Base-by-base conservation (phyloP, 2,797 vertebrate species). In the Myotis pilosus region DNA sequence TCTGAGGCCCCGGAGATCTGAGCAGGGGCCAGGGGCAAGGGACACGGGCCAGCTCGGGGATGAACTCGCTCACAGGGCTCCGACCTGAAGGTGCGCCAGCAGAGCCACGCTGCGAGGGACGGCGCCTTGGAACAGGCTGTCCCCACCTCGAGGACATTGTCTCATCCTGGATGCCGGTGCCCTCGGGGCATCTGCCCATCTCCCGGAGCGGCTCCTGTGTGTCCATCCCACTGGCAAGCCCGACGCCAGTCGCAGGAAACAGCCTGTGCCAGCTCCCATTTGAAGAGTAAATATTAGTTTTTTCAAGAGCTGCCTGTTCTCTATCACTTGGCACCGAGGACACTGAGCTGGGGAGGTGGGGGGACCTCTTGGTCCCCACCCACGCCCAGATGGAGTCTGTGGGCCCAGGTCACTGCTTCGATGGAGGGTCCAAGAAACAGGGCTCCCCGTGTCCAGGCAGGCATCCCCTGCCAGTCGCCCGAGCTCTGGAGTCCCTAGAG, bases 261-360 rank as follows among this genome's bases (percentile, higher is more conserved):
- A 44, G 87, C 74, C 60, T 17, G 68, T 96, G 95, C 92, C 92
- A 96, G 94, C 90, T 90, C 90, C 92, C 30, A 3, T 94, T 87
- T 38, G 92, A 91, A 96, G 92, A 94, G 97, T 97, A 96, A 97
- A 97, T 97, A 97, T 97, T 97, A 96, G 97, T 97, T 88, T 97
- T 96, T 78, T 95, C 85, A 49, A 95, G 93, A 96, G 96, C 96
- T 68, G 94, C 91, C 94, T 92, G 95, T 94, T 97, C 97, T 78
- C 78, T 94, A 90, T 95, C 96, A 83, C 89, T 96, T 22, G 82
- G 93, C 95, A 95, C 60, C 0, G 36, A 86, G 87, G 87, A 89
- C 79, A 53, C 53, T 74, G 80, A 79, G 11, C 38, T 0, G 2
- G 23, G 47, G 22, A 12, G 10, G 6, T 0, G 16, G 9, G 78